Evolutionary conservation across 1,140 invertebrate genomes (phyloP), one percentile per base, ranked within the genome.

Genomic region (Bathynomus jamesi): DNA sequence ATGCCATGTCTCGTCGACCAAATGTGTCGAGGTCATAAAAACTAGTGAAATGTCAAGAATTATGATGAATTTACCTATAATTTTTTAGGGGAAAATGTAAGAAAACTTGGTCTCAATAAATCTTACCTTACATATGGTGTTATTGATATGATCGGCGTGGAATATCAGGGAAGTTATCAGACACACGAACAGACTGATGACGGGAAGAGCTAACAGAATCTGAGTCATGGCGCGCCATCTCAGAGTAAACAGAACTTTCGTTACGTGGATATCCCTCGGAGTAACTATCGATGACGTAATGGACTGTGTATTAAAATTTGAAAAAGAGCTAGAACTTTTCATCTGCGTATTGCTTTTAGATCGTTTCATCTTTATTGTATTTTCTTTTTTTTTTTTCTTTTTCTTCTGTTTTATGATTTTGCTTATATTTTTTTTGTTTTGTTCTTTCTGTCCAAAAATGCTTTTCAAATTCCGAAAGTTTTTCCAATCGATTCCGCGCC

Each of bases 101-200:
- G n/a, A n/a, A n/a, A n/a, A n/a, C n/a, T n/a, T n/a, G n/a, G n/a
- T n/a, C n/a, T n/a, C n/a, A n/a, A n/a, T n/a, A n/a, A 3, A 1
- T 28, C 74, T 76, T 28, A 76, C 75, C 75, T 76, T 73, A 66
- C 75, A 76, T 67, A 76, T 73, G 10, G 75, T 76, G 71, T 73
- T 76, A 67, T 76, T 76, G 63, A 76, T 76, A 68, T 76, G 75
- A 69, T 76, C 75, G n/a, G 75, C 72, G 71, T 76, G 75, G 71
- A 76, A 76, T 21, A 76, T 76, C 63, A 76, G 27, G 63, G 75
- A 76, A 63, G 75, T 73, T 61, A 76, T 76, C 67, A 76, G 71
- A 67, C 75, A 76, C 28, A 76, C 69, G 46, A 76, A 76, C 68
- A 76, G 72, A 11, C 75, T 71, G 27, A 73, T 65, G 21, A 76